Evolutionary conservation across 2,888 invertebrate species (phyloP).

Genomic region (Chorisops tibialis): DNA sequence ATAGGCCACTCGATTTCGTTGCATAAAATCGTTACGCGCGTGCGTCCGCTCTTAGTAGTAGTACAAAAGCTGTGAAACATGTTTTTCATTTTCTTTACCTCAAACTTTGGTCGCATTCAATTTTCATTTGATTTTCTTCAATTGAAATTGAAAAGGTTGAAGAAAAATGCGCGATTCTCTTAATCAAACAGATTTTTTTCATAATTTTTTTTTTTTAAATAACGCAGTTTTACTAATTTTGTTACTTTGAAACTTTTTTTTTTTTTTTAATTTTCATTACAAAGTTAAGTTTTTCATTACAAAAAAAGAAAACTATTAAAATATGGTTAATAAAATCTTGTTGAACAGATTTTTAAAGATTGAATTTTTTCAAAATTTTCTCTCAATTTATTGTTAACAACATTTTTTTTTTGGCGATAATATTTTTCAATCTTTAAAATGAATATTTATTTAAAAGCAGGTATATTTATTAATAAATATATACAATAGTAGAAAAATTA

Average conservation of each 20-base stretch:
- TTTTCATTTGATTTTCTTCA: too few species aligned
- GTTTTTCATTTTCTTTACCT: neutral
- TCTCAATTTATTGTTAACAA: neutral
- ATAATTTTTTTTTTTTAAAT: too few species aligned
- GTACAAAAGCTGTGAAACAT: conserved; percentile 21
- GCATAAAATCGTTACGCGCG: conserved; percentile 55
- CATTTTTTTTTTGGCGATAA: neutral
- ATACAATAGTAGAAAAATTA: conserved; percentile 39
- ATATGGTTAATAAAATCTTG: conserved; percentile 5
- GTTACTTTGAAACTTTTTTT: too few species aligned
- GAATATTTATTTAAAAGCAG: conserved; percentile 33
- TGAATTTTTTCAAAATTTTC: neutral
- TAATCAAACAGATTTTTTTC: too few species aligned
- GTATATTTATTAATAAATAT: conserved; percentile 36
- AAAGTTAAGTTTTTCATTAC: neutral
- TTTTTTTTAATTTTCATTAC: too few species aligned
- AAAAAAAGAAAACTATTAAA: too few species aligned
- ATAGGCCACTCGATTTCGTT: conserved; percentile 95
- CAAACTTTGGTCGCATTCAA: too few species aligned
- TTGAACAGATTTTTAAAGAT: conserved; percentile 5
- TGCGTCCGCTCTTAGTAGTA: neutral
- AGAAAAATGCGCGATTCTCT: too few species aligned
- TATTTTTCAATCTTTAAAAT: conserved; percentile 11
- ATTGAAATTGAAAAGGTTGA: too few species aligned
- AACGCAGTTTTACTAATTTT: too few species aligned